Percentiles rank a stretch among this genome's conserved stretches.
Conservation (phyloP, 2,888 invertebrate genomes). For the Dascillus cervinus region DNA sequence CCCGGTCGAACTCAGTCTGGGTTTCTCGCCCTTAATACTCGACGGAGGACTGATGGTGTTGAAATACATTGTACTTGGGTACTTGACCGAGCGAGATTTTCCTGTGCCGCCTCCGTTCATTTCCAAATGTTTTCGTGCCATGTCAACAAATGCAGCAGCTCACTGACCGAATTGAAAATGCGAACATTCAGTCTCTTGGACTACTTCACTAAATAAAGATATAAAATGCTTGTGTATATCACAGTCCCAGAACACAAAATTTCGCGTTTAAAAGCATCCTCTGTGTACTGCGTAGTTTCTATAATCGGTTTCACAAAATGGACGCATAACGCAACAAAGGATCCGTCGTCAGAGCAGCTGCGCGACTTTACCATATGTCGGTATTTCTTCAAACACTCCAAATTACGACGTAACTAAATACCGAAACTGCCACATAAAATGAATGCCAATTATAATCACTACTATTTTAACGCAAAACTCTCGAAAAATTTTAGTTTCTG, state of each 20-base stretch:
- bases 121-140: constrained; percentile 33
- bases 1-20: constrained; percentile 22
- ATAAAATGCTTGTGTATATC: constrained; percentile 31
- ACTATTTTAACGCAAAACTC: constrained; percentile 35
- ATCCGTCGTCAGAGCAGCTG: constrained; percentile 15
- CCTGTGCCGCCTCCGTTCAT: constrained; percentile 20
- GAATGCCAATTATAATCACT: constrained; percentile 20
- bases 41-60: constrained; percentile 18
- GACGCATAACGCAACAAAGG: constrained; percentile 39
- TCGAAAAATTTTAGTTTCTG: no score
- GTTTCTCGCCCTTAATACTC: constrained; percentile 13
- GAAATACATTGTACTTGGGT: constrained; percentile 20
- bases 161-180: constrained; percentile 7
- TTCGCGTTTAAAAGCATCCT: constrained; percentile 33
- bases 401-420: not conserved
- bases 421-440: constrained; percentile 8
- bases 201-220: constrained; percentile 8
- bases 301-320: constrained; percentile 41
- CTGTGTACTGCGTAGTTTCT: constrained; percentile 29
- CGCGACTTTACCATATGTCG: constrained; percentile 27
- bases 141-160: constrained; percentile 20
- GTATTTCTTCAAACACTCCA: constrained; percentile 9
- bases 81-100: constrained; percentile 15
- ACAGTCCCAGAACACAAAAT: constrained; percentile 36
- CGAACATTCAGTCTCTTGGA: constrained; percentile 13